Evolutionary conservation across 2,797 vertebrate species (phyloP).

Genomic region (Helarctos malayanus): DNA sequence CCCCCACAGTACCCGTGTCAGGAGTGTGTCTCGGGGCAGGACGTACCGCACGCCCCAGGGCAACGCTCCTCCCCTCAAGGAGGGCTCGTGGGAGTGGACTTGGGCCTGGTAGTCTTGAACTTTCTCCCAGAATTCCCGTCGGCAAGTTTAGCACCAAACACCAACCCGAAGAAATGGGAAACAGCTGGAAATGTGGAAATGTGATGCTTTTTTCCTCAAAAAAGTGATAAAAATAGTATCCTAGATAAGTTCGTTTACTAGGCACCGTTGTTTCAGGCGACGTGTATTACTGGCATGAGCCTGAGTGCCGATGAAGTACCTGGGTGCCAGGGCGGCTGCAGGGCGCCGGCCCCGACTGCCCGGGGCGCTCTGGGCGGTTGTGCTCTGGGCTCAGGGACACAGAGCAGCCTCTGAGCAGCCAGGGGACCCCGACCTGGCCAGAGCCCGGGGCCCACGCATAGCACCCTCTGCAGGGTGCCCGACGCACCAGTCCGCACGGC

Average conservation of each 20-base stretch:
- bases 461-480: accelerated
- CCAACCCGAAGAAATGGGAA: background rate
- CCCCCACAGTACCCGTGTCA: accelerated
- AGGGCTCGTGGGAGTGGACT: background rate
- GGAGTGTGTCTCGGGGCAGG: background rate
- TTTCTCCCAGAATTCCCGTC: background rate
- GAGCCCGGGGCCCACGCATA: too few species aligned
- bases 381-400: background rate
- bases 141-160: conserved; percentile 19
- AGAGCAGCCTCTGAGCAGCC: background rate
- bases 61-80: accelerated
- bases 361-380: accelerated
- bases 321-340: accelerated
- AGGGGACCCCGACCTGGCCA: too few species aligned
- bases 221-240: conserved; percentile 54
- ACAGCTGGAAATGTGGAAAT: conserved; percentile 41
- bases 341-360: accelerated
- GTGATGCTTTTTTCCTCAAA: conserved; percentile 24
- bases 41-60: background rate
- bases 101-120: too few species aligned
- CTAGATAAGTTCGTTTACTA: conserved; percentile 59
- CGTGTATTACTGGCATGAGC: background rate
- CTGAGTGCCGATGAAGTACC: conserved; percentile 48
- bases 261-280: conserved; percentile 57
- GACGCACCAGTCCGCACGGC: accelerated